A percentile compares a stretch with the other conserved stretches of the same genome.
Evolutionary conservation across 2,888 invertebrate species (phyloP).

Genomic region (Hesperia comma): DNA sequence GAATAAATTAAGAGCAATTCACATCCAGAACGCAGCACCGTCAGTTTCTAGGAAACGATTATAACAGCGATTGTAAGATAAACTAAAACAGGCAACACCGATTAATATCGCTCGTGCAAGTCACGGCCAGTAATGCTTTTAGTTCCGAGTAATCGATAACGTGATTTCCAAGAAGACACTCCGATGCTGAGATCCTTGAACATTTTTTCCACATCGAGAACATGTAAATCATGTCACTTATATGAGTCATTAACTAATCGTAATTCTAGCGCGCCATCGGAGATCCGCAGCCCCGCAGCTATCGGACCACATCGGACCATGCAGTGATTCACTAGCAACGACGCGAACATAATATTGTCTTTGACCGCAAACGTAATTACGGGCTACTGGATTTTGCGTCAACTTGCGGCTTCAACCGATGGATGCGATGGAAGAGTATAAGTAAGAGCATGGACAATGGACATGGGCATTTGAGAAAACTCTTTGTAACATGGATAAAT

Average conservation of each 20-base stretch:
- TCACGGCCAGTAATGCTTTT: slow-evolving; percentile 13
- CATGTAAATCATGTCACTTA: slow-evolving; percentile 57
- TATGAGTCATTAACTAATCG: slow-evolving; percentile 64
- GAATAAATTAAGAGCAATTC: slow-evolving; percentile 20
- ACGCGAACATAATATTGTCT: slow-evolving; percentile 33
- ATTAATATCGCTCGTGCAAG: slow-evolving; percentile 7
- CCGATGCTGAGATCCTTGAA: slow-evolving; percentile 46
- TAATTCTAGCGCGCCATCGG: slow-evolving; percentile 48
- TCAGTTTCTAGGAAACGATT: slow-evolving; percentile 4
- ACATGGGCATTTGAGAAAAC: not conserved
- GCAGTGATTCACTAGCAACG: slow-evolving; percentile 40
- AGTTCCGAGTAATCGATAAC: slow-evolving; percentile 47
- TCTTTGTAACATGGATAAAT: not conserved
- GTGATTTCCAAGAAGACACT: slow-evolving; percentile 52
- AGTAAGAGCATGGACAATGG: not conserved
- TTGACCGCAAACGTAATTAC: slow-evolving; percentile 24
- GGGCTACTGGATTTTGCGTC: not conserved
- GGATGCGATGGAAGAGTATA: not conserved
- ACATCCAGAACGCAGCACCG: slow-evolving; percentile 5
- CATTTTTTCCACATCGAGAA: slow-evolving; percentile 53
- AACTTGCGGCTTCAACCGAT: not conserved
- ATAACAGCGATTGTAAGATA: slow-evolving; percentile 17
- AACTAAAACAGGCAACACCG: slow-evolving; percentile 9
- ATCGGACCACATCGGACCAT: slow-evolving; percentile 41
- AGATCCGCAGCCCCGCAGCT: slow-evolving; percentile 40